Evolutionary conservation across 2,797 vertebrate genomes (phyloP), one percentile per base, ranked within the genome.

Genomic region (Florisuga fusca): DNA sequence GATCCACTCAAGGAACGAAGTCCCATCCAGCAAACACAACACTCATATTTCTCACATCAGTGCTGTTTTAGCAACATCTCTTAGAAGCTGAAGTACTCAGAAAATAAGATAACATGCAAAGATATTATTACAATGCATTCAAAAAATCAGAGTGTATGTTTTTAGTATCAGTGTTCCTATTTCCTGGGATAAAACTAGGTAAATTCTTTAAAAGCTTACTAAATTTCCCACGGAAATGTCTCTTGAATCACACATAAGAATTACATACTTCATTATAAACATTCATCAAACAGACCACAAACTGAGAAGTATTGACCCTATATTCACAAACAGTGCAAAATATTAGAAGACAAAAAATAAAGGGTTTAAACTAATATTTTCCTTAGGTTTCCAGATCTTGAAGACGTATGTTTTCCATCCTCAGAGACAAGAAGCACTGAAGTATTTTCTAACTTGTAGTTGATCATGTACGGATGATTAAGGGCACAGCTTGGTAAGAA

Each of bases 391-490:
- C 57, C 34, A 78, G 18, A 41, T 59, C 72, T 85, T 87, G 63
- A 88, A 78, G 59, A 96, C 0, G 1, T 25, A 27, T 53, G 36
- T 85, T 84, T 87, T 88, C 74, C 58, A 12, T 3, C 29, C 55
- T 83, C 76, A 61, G 64, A 84, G 25, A 89, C 12, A 79, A 63
- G 55, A 34, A 89, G 41, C 79, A 84, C 33, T 68, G 79, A 87
- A 93, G 29, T 25, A 93, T 87, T 84, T 95, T 88, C 72, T 94
- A 45, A 71, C 17, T 90, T 53, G 13, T 27, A 74, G 50, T 53
- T 54, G 95, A 66, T 73, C 41, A 78, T 61, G 67, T 95, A 86
- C 50, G 33, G 88, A 97, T 94, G 83, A 97, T 66, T 92, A 72
- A 94, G 16, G 46, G 41, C 84, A 95, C 87, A 93, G 89, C 91